These are phyloP conservation scores for Metellina segmentata DNA, from an alignment of 2,888 invertebrate species.

Conservation along the genomic window DNA sequence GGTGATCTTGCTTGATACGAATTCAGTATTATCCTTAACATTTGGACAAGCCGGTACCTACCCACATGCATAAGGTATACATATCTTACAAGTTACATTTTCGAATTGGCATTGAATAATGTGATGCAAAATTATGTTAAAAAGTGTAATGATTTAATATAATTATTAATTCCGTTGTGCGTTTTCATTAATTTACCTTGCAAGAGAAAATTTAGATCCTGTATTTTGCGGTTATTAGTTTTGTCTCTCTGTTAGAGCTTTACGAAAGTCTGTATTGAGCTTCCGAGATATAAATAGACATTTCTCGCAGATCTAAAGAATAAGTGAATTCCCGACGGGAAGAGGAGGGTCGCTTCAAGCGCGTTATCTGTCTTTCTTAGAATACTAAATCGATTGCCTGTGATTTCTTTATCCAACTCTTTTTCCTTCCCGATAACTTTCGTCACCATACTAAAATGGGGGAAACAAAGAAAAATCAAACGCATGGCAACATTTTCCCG, in stretches of 20 bases:
- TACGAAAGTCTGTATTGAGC: neutral
- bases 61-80: too few species aligned
- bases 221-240: neutral
- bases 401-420: constrained; percentile 1
- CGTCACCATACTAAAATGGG: neutral
- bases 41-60: too few species aligned
- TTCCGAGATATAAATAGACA: neutral
- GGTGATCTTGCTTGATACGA: too few species aligned
- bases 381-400: neutral
- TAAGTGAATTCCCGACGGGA: neutral
- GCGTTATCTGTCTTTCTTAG: neutral
- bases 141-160: too few species aligned
- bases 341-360: neutral
- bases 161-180: too few species aligned
- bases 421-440: neutral
- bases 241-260: neutral
- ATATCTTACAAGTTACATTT: too few species aligned
- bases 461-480: neutral
- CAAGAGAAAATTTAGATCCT: neutral
- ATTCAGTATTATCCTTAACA: too few species aligned
- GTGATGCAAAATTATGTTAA: too few species aligned
- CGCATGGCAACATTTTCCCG: neutral
- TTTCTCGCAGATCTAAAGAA: neutral
- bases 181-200: too few species aligned
- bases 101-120: too few species aligned